Base-by-base conservation (phyloP, 2,888 invertebrate species). In the Saturnia pavonia region DNA sequence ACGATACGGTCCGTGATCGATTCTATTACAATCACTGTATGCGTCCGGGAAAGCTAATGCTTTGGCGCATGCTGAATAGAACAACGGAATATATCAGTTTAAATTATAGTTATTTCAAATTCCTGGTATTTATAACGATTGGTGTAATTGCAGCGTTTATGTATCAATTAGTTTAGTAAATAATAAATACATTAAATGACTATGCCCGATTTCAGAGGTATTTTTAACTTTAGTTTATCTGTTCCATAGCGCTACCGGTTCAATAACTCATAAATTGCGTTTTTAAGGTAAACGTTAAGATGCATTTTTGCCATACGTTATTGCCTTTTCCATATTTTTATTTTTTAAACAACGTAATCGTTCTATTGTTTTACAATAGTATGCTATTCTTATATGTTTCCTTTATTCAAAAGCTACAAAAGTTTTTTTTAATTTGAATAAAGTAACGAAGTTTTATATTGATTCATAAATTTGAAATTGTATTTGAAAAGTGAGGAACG, bases 31-130 rank as follows among this genome's bases (percentile, higher is more conserved):
- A 54, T 45, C 45, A 27, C 40, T 63, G 81, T 79, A 80, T 75
- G 83, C 80, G 80, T 80, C 80, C 83, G 88, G 83, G 87, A 88
- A 91, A 91, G 89, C 84, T 83, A 81, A 78, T 76, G 82, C 87
- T 82, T 81, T 72, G 75, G 82, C 84, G 84, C 85, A 84, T 85
- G 80, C 81, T 84, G 78, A 85, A 85, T 86, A 80, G 82, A 86
- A 83, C 84, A 83, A 83, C 85, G 85, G 88, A 87, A 88, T 89
- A 82, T 79, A 81, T 82, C 78, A 82, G 78, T 70, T 60, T 69
- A 72, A 69, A 72, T 69, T 69, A 60, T 67, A 48, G 48, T 63
- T 54, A 69, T 69, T 67, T 69, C 57, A 14, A 45, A 72, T 72
- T 69, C 69, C 72, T 60, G 69, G 51, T 34, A n/a, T 68, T 65